Evolutionary conservation across 2,113 vertebrate species (phyloP), one percentile per base, ranked within the genome.

Genomic region (Athene cunicularia): DNA sequence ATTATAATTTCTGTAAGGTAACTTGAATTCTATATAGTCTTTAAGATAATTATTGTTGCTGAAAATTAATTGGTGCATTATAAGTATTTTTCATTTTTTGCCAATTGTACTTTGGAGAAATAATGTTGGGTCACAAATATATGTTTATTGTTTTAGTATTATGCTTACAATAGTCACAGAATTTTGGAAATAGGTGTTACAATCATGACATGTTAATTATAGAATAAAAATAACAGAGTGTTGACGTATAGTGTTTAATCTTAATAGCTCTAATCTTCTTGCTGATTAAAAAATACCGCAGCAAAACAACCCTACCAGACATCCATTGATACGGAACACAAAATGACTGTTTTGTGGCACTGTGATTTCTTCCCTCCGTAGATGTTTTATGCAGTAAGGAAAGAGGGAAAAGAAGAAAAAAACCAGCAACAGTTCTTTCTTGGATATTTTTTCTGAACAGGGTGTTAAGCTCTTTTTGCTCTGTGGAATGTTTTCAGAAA

Each of bases 401-500:
- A 14, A 0, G 10, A 11, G 9, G n/a, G 11, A 72, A 77, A 79
- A 12, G 63, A 49, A 41, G 47, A 89, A 64, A 67, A 47, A 92
- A 94, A 17, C 26, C 76, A 81, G 49, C 70, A 95, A 30, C 33
- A 79, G 41, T 59, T 59, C 14, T 37, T 52, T 88, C 33, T 71
- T 85, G 41, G 77, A 82, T 76, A 19, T 39, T 77, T 83, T 66
- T 63, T 96, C 97, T 93, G 63, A 74, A 37, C 3, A 27, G 58
- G 89, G 8, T 60, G 11, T 83, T 76, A 83, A 77, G 91, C 22
- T 30, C 3, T 24, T 73, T 77, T 93, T 71, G 37, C 74, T 94
- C 82, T 87, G 28, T 80, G 80, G 85, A 97, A 90, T 43, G 3
- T 63, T 93, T 97, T 96, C 86, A 88, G 90, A 77, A 80, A 41